These are phyloP conservation scores for Diogma glabrata DNA, from an alignment of 2,888 invertebrate genomes.

Conservation along the genomic window DNA sequence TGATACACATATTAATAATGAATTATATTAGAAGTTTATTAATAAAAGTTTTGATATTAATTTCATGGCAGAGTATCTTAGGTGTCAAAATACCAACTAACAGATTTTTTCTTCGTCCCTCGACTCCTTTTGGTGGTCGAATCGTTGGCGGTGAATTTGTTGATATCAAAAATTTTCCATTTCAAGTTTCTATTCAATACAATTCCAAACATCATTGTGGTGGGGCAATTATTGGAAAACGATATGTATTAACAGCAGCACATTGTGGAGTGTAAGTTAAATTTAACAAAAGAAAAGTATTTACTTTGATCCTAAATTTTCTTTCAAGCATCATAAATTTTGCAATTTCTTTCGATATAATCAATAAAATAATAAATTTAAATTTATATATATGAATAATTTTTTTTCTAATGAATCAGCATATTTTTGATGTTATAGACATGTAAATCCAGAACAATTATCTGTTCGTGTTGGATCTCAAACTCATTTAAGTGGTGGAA, in stretches of 20 bases:
- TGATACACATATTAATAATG: too few relatives aligned
- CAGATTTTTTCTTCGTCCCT: too few relatives aligned
- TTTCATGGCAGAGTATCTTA: too few relatives aligned
- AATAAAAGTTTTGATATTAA: too few relatives aligned
- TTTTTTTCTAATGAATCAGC: not conserved
- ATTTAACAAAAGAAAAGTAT: too few relatives aligned
- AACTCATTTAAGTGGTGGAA: not conserved
- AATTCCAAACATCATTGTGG: slow-evolving; percentile 5
- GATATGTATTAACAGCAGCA: slow-evolving; percentile 9
- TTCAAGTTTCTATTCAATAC: slow-evolving; percentile 4
- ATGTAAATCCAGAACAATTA: not conserved
- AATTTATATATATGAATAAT: not conserved
- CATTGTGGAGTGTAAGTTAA: slow-evolving; percentile 9
- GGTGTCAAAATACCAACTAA: too few relatives aligned
- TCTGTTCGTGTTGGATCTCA: slow-evolving; percentile 8
- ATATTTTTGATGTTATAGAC: not conserved
- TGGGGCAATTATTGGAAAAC: slow-evolving; percentile 9
- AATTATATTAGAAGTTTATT: too few relatives aligned
- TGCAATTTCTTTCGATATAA: too few relatives aligned
- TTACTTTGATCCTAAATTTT: too few relatives aligned
- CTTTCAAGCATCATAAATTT: too few relatives aligned
- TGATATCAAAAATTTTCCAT: not conserved
- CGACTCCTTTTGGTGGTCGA: too few relatives aligned
- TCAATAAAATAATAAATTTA: too few relatives aligned
- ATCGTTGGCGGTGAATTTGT: slow-evolving; percentile 1